A percentile compares a stretch with the other conserved stretches of the same genome.
phyloP scores from a whole-genome alignment of 2,888 invertebrate species.

The Leucania comma region DNA sequence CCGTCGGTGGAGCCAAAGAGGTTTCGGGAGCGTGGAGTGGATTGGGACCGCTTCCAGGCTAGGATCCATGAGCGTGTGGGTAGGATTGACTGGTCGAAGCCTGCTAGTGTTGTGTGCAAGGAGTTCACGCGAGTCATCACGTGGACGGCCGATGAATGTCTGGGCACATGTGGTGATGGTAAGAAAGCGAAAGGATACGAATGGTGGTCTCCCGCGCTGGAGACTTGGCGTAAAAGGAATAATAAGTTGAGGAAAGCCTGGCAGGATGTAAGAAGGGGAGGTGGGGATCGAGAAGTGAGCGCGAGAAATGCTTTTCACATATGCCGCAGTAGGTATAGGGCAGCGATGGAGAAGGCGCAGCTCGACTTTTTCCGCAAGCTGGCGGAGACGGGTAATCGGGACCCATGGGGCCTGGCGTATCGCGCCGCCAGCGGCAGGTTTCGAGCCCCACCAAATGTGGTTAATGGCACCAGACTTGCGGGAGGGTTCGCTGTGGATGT shows the following conservation, averaged over 20 bases:
- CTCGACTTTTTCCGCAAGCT: background rate
- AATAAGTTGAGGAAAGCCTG: constrained; percentile 17
- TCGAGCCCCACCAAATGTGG: too few relatives aligned
- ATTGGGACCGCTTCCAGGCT: too few relatives aligned
- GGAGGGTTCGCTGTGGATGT: background rate
- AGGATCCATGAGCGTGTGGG: too few relatives aligned
- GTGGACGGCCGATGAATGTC: too few relatives aligned
- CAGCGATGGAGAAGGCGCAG: constrained; percentile 29
- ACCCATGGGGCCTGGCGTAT: too few relatives aligned
- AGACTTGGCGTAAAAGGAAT: background rate
- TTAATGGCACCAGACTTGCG: background rate
- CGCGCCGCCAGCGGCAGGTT: too few relatives aligned
- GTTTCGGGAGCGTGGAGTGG: too few relatives aligned
- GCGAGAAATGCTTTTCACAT: background rate
- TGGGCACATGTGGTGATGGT: background rate
- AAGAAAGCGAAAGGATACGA: constrained; percentile 27
- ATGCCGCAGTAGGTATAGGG: constrained; percentile 18
- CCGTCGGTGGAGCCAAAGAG: too few relatives aligned
- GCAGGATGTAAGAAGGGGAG: constrained; percentile 7
- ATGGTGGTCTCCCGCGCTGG: constrained; percentile 35
- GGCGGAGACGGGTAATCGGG: too few relatives aligned
- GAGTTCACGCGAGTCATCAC: too few relatives aligned
- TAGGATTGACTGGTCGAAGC: too few relatives aligned
- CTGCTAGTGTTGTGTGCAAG: too few relatives aligned
- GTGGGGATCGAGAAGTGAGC: background rate